Percentiles rank a stretch among this genome's conserved stretches.
phyloP scores from a whole-genome alignment of 1,140 invertebrate species.

The Eciton burchellii region DNA sequence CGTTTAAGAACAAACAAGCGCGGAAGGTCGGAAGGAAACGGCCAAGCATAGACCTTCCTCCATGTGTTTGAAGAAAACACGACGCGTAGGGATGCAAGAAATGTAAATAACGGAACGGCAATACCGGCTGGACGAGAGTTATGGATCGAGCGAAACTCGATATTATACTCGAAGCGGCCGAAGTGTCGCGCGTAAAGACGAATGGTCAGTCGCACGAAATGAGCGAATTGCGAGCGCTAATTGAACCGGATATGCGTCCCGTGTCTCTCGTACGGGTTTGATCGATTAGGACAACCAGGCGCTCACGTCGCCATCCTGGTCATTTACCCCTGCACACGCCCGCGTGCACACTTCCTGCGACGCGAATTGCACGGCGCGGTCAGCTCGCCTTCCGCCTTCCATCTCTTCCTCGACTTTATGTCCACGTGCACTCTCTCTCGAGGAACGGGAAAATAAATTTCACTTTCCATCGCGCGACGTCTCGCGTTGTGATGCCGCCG shows the following conservation, averaged over 20 bases:
- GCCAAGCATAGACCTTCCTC: not conserved
- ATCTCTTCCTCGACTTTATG: not conserved
- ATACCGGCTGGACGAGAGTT: conserved; percentile 27
- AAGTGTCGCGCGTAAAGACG: conserved; percentile 31
- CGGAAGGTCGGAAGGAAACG: not conserved
- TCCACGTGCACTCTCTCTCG: not conserved
- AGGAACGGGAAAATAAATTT: conserved; percentile 40
- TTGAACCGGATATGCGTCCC: conserved; percentile 12
- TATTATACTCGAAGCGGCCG: conserved; percentile 42
- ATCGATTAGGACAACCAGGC: conserved; percentile 52
- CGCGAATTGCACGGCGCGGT: conserved; percentile 26
- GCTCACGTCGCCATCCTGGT: not conserved
- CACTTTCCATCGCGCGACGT: conserved; percentile 5
- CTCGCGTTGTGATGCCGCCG: not conserved
- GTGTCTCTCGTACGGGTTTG: conserved; percentile 7
- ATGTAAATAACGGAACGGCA: conserved; percentile 33
- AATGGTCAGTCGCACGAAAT: conserved; percentile 53
- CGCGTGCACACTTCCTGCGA: conserved; percentile 2
- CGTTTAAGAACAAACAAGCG: not conserved
- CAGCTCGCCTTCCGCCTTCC: conserved; percentile 25
- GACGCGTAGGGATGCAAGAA: conserved; percentile 21
- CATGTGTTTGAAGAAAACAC: conserved; percentile 10
- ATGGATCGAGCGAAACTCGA: conserved; percentile 35
- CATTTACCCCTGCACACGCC: conserved; percentile 6
- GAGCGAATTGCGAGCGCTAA: conserved; percentile 61